These are phyloP conservation scores for Notospermus geniculatus DNA, from an alignment of 1,140 invertebrate genomes.

Conservation along the genomic window DNA sequence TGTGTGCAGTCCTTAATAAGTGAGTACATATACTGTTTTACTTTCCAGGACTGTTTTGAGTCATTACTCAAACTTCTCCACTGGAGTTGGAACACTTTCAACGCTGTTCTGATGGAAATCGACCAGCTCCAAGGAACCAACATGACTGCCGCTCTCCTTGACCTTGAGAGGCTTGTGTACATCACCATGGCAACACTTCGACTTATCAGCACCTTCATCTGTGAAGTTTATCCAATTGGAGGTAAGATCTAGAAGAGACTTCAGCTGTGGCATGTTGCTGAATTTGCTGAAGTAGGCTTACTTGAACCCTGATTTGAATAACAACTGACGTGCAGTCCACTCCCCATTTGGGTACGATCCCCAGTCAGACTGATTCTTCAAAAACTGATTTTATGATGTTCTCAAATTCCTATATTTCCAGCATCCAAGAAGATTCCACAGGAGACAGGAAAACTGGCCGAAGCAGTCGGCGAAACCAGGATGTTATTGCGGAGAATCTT, in stretches of 20 bases:
- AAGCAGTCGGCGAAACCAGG: conserved; percentile 82
- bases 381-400: not conserved
- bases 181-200: conserved; percentile 79
- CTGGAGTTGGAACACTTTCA: conserved; percentile 60
- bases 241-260: conserved; percentile 38
- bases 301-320: too few relatives aligned
- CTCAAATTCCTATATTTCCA: conserved; percentile 13
- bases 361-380: not conserved
- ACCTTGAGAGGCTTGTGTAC: conserved; percentile 82
- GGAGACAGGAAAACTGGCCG: conserved; percentile 64
- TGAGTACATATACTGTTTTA: not conserved
- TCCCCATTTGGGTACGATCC: too few relatives aligned
- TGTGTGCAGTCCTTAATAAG: too few relatives aligned
- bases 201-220: conserved; percentile 78
- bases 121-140: conserved; percentile 39
- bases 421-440: conserved; percentile 33
- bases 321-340: too few relatives aligned
- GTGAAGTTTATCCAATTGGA: conserved; percentile 83
- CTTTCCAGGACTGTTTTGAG: conserved; percentile 73
- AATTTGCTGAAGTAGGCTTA: too few relatives aligned
- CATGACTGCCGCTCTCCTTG: conserved; percentile 37
- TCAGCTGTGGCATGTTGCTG: not conserved
- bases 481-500: conserved; percentile 80
- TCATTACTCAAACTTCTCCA: conserved; percentile 68
- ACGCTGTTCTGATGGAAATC: conserved; percentile 60